phyloP scores from a whole-genome alignment of 2,797 vertebrate genomes.

The Discoglossus pictus region DNA sequence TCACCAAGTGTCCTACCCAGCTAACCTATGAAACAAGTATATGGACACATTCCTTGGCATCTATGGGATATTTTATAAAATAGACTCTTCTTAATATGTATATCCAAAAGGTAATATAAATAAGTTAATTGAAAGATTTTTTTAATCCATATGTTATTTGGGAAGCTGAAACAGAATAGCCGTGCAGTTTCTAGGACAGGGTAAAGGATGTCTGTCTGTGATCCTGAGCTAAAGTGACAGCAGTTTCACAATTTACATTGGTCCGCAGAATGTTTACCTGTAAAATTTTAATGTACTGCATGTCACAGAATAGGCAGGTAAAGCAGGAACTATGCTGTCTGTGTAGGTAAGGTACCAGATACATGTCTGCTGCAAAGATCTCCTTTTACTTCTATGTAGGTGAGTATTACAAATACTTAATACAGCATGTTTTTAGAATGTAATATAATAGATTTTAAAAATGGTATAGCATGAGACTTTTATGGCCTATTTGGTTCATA shows the following conservation, averaged over 20 bases:
- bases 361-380: neutral
- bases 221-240: conserved; percentile 33
- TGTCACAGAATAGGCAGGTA: conserved; percentile 21
- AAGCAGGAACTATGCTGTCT: neutral
- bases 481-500: too few species aligned
- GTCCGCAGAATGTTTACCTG: conserved; percentile 43
- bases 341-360: neutral
- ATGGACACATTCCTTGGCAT: too few species aligned
- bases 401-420: conserved; percentile 13
- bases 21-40: too few species aligned
- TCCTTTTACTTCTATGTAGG: conserved; percentile 19
- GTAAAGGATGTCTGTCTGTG: conserved; percentile 26
- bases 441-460: too few species aligned
- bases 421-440: too few species aligned
- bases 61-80: too few species aligned
- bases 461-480: too few species aligned
- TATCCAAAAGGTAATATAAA: conserved; percentile 10
- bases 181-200: conserved; percentile 15
- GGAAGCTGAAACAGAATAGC: conserved; percentile 8
- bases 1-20: neutral
- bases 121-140: neutral
- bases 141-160: conserved; percentile 15
- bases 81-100: too few species aligned
- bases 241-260: conserved; percentile 32
- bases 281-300: conserved; percentile 46